Percentiles rank a stretch among this genome's conserved stretches.
These are phyloP conservation scores for Plagiodera versicolora DNA, from an alignment of 2,888 invertebrate species.

Conservation along the genomic window DNA sequence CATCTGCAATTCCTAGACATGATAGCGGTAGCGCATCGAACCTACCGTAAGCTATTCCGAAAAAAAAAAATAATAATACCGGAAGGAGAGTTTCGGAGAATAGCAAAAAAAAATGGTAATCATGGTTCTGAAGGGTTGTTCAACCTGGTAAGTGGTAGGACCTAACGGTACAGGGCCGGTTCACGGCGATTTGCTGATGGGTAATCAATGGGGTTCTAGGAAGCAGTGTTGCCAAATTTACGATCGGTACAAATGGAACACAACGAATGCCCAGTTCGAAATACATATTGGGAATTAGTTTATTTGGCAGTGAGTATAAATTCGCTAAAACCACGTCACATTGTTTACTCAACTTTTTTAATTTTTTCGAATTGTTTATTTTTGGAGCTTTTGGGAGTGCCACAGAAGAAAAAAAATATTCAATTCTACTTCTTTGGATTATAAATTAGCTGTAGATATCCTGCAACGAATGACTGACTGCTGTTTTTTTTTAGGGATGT, in stretches of 20 bases:
- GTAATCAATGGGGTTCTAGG: constrained; percentile 41
- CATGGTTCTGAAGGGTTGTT: constrained; percentile 47
- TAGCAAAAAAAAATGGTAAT: constrained; percentile 31
- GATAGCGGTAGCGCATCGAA: constrained; percentile 15
- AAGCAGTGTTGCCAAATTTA: constrained; percentile 17
- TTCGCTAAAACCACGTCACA: too few species aligned
- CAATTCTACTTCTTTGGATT: too few species aligned
- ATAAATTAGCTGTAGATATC: too few species aligned
- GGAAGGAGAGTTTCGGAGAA: constrained; percentile 34
- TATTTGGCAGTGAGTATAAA: too few species aligned
- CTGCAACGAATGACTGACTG: too few species aligned
- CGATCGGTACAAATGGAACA: neutral
- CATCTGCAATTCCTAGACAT: constrained; percentile 35
- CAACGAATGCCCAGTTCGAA: too few species aligned
- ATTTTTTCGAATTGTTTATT: too few species aligned
- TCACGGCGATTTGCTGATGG: constrained; percentile 44
- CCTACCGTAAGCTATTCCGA: constrained; percentile 28
- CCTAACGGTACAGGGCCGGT: constrained; percentile 43
- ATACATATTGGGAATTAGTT: too few species aligned
- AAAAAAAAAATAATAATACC: constrained; percentile 47
- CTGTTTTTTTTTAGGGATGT: too few species aligned
- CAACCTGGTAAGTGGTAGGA: constrained; percentile 44
- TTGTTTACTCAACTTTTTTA: too few species aligned
- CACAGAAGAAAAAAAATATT: too few species aligned
- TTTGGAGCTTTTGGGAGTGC: too few species aligned